Conservation (phyloP, 2,113 vertebrate genomes). For the Pelobates fuscus region DNA sequence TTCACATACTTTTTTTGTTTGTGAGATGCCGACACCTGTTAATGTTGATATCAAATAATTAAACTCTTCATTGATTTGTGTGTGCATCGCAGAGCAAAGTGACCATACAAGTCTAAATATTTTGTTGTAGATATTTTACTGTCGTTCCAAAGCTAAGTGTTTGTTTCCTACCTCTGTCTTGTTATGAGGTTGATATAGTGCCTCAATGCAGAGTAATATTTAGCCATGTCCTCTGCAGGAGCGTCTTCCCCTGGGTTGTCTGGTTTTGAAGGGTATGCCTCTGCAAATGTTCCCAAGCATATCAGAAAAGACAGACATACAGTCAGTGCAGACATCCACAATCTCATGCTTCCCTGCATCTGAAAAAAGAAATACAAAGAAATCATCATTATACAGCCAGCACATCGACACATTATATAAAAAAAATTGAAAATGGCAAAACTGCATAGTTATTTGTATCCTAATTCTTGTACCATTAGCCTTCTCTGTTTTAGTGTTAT, state of each 20-base stretch:
- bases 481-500: too few relatives aligned
- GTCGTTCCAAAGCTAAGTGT: not conserved
- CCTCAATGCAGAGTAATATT: constrained; percentile 94
- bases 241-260: constrained; percentile 93
- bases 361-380: constrained; percentile 53
- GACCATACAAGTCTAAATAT: too few relatives aligned
- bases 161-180: constrained; percentile 84
- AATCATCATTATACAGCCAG: not conserved
- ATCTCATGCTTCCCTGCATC: constrained; percentile 84
- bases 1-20: too few relatives aligned
- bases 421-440: too few relatives aligned
- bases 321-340: constrained; percentile 81
- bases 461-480: too few relatives aligned
- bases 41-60: too few relatives aligned
- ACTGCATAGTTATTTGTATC: too few relatives aligned
- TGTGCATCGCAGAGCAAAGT: too few relatives aligned
- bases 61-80: too few relatives aligned
- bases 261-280: constrained; percentile 93
- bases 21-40: too few relatives aligned
- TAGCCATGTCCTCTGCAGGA: constrained; percentile 92
- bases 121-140: too few relatives aligned
- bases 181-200: constrained; percentile 99
- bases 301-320: constrained; percentile 83
- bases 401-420: not conserved
- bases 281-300: constrained; percentile 83